Evolutionary conservation across 2,797 vertebrate genomes (phyloP), one percentile per base, ranked within the genome.

Genomic region (Pogonophryne albipinna): DNA sequence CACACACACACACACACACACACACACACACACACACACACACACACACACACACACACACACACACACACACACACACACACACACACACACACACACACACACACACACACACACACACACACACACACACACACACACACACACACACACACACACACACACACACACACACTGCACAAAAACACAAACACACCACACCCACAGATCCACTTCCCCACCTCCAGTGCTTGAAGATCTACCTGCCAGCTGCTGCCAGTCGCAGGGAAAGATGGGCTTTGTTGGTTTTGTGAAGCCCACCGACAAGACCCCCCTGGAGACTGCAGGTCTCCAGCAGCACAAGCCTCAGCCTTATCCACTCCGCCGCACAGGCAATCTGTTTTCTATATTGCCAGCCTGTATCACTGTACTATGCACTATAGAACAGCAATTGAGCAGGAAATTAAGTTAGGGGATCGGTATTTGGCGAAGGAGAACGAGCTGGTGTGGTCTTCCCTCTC

Each of bases 341-440:
- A 93, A 94, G 94, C 94, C 91, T 94, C 87, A 91, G 91, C 90
- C 90, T 92, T 94, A 95, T 95, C 92, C 95, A 95, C 94, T 95
- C 86, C 91, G 88, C 92, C 93, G 94, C 93, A 93, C 95, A 95
- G 91, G 94, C 95, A 96, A 96, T 96, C 95, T 96, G 95, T 96
- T 96, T 96, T 93, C 95, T 94, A 95, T 95, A 96, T 95, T 94
- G 95, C 94, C 94, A 95, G 94, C 88, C 94, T 94, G 93, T 95
- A 95, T 95, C 93, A 93, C 94, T 94, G 93, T 94, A 95, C 94
- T 96, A 96, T 95, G 95, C 95, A 95, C 95, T 95, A 95, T 96
- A 96, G 95, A 96, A 95, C 95, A 95, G 95, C 94, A 95, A 96
- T 96, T 96, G 95, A 95, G 95, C 95, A 95, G 95, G 95, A 96